These are phyloP conservation scores for Trichopoda pennipes DNA, from an alignment of 2,888 invertebrate species.

Conservation along the genomic window DNA sequence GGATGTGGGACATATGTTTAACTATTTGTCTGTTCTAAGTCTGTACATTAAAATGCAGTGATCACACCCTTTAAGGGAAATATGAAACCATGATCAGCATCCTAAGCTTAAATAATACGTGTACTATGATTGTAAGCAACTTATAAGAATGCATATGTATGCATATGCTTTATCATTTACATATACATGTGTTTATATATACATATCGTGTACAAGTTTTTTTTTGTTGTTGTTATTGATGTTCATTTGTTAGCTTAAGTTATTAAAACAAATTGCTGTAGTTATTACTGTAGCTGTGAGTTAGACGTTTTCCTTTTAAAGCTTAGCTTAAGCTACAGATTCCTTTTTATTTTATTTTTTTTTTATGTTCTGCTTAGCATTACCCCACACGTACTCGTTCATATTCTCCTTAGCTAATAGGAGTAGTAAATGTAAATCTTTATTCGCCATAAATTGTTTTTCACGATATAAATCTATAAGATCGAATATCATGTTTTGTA, in stretches of 20 bases:
- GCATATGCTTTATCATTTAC: constrained; percentile 46
- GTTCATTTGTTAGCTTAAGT: constrained; percentile 52
- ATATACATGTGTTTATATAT: constrained; percentile 25
- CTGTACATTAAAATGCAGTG: constrained; percentile 32
- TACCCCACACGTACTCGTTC: constrained; percentile 60
- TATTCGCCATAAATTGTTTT: constrained; percentile 67
- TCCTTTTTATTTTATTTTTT: constrained; percentile 1
- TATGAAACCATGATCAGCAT: constrained; percentile 61
- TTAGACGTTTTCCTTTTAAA: constrained; percentile 48
- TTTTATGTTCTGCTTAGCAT: constrained; percentile 5
- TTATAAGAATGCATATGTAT: not conserved
- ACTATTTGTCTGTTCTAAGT: constrained; percentile 49
- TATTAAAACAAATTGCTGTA: constrained; percentile 66
- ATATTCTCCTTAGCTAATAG: constrained; percentile 48
- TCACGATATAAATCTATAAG: constrained; percentile 66
- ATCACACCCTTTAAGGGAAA: constrained; percentile 68
- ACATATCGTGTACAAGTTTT: not conserved
- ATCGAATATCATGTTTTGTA: constrained; percentile 62
- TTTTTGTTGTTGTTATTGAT: constrained; percentile 30
- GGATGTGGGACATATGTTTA: constrained; percentile 52
- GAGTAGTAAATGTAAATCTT: constrained; percentile 66
- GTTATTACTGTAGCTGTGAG: constrained; percentile 59
- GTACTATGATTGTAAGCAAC: not conserved
- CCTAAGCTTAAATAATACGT: not conserved
- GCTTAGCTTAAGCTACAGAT: constrained; percentile 34